phyloP scores from a whole-genome alignment of 2,113 vertebrate species.

The Chitala chitala region DNA sequence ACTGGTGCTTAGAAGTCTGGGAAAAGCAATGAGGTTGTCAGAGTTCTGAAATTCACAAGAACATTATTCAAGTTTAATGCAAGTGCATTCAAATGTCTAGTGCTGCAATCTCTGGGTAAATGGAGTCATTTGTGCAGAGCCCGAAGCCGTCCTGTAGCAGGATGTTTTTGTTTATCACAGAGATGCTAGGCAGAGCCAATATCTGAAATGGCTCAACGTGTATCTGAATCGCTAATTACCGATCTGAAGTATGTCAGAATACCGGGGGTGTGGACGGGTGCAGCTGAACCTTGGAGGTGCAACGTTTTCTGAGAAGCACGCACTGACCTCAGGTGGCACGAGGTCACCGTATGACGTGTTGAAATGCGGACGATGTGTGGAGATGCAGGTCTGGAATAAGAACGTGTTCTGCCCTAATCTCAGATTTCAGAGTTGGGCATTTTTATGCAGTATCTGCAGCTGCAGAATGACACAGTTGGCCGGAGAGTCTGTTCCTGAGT shows the following conservation, averaged over 20 bases:
- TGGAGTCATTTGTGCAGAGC: neutral
- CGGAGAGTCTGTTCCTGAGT: neutral
- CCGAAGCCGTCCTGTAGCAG: neutral
- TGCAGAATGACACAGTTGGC: neutral
- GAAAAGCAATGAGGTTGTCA: neutral
- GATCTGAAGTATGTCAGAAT: too few species aligned
- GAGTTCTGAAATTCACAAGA: neutral
- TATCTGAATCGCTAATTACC: too few species aligned
- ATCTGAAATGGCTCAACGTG: neutral
- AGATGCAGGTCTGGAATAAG: too few species aligned
- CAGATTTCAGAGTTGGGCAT: too few species aligned
- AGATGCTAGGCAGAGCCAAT: neutral
- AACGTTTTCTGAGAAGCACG: neutral
- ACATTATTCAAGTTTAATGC: neutral
- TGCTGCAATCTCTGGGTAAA: neutral
- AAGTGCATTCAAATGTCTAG: neutral
- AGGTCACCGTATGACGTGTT: neutral
- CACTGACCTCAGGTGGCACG: neutral
- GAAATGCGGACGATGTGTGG: neutral
- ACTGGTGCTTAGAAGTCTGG: neutral
- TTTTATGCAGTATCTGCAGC: neutral
- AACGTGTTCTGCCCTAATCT: too few species aligned
- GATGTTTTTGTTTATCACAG: neutral
- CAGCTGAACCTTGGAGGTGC: too few species aligned
- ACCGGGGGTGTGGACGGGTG: too few species aligned